Evolutionary conservation across 2,888 invertebrate species (phyloP), one percentile per base, ranked within the genome.

Genomic region (Calameuta filiformis): DNA sequence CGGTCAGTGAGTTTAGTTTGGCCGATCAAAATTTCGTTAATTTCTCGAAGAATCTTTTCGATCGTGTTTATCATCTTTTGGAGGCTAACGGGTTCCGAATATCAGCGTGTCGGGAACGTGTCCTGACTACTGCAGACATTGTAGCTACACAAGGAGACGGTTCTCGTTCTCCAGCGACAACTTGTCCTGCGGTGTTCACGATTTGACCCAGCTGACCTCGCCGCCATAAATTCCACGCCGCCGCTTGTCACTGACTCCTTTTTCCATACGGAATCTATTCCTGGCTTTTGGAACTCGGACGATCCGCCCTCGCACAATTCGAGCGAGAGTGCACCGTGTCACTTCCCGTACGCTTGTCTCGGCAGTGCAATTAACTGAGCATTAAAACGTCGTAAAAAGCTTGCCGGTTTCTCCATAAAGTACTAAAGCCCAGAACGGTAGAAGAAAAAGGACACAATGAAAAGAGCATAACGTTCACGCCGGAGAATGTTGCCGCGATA

Each of bases 211-310:
- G 77, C 84, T 79, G 89, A 89, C 88, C 89, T 85, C 86, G 85
- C 81, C 88, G 85, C 83, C 88, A 85, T 90, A 90, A 90, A 90
- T 90, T 88, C 85, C 82, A 81, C 84, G 85, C 87, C 87, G 87
- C 85, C 84, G 87, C 85, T 89, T 90, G 90, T 90, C 90, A 89
- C 89, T 87, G 86, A 78, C 78, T 81, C 79, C 85, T 87, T 89
- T 68, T 89, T 89, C 89, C 88, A 87, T 87, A 86, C 86, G 78
- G 81, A 80, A 71, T 71, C 71, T 71, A 71, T 71, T 71, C 71
- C 71, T 71, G 71, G 71, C 71, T 31, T 71, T 71, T 31, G 71
- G 34, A 33, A 71, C 71, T 71, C 71, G 71, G 71, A 71, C 12
- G 34, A 34, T 33, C 34, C 71, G 71, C 71, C 23, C 56, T 56